A percentile compares a stretch with the other conserved stretches of the same genome.
These are phyloP conservation scores for Trachemys scripta DNA, from an alignment of 2,113 vertebrate genomes.

Conservation along the genomic window DNA sequence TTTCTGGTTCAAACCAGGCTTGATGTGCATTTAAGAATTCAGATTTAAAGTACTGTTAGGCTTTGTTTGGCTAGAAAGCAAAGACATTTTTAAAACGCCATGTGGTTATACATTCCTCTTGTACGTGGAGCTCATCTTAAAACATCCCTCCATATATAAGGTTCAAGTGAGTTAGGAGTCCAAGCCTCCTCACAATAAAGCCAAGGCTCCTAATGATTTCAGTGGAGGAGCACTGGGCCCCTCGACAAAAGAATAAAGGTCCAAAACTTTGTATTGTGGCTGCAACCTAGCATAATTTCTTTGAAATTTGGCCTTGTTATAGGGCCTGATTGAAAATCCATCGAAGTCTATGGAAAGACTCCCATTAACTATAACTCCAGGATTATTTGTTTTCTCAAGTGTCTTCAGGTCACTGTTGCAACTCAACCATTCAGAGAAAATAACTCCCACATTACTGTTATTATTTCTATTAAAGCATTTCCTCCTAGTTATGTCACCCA, in stretches of 20 bases:
- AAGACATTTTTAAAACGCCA: neutral
- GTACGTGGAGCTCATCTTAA: neutral
- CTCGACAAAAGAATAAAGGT: neutral
- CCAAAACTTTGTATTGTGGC: neutral
- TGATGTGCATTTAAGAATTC: neutral
- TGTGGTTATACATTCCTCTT: neutral
- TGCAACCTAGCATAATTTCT: neutral
- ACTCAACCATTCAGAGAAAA: neutral
- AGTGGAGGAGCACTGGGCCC: neutral
- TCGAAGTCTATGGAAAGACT: neutral
- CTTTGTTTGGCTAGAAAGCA: neutral
- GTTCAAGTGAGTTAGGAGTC: neutral
- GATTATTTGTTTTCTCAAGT: neutral
- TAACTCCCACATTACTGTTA: neutral
- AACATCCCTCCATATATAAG: neutral
- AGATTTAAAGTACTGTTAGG: neutral
- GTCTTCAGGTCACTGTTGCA: neutral
- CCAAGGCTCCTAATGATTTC: neutral
- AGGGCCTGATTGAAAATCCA: neutral
- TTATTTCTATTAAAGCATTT: neutral
- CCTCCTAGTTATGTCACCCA: neutral
- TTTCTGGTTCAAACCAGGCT: neutral
- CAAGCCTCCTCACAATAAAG: neutral
- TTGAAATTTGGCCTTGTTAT: neutral
- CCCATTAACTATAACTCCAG: neutral